Evolutionary conservation across 1,140 invertebrate species (phyloP).

Genomic region (Apolygus lucorum): DNA sequence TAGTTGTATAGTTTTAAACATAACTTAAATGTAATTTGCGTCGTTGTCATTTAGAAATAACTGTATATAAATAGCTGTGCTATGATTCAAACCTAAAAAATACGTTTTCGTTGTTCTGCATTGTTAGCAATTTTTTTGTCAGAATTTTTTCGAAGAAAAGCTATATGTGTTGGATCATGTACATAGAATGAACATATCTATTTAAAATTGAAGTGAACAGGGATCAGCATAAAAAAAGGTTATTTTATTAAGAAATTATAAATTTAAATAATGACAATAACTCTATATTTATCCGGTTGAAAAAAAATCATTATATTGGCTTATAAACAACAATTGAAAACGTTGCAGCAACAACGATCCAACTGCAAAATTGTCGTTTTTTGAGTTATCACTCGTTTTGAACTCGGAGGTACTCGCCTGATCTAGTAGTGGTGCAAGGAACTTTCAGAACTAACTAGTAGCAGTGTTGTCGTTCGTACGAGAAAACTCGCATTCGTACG

Average conservation of each 20-base stretch:
- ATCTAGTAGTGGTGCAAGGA: too few relatives aligned
- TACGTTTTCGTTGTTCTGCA: background rate
- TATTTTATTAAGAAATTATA: constrained; percentile 9
- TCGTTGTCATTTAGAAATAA: background rate
- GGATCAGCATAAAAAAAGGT: constrained; percentile 9
- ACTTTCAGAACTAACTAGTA: too few relatives aligned
- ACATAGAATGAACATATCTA: constrained; percentile 15
- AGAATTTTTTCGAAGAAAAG: background rate
- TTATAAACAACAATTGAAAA: background rate
- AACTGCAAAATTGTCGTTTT: too few relatives aligned
- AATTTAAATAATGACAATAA: constrained; percentile 4
- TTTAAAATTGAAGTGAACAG: constrained; percentile 7
- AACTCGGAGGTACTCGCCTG: too few relatives aligned
- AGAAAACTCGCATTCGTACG: too few relatives aligned
- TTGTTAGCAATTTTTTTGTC: background rate
- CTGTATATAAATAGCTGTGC: background rate
- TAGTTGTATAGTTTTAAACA: background rate
- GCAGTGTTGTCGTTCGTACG: too few relatives aligned
- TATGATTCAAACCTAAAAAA: background rate
- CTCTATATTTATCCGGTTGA: constrained; percentile 7
- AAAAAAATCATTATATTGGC: too few relatives aligned
- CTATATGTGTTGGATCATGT: background rate
- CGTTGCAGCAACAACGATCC: too few relatives aligned
- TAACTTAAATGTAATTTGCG: background rate
- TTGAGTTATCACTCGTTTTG: too few relatives aligned